Conservation (phyloP, 2,888 invertebrate species). For the Plebejus melissa region DNA sequence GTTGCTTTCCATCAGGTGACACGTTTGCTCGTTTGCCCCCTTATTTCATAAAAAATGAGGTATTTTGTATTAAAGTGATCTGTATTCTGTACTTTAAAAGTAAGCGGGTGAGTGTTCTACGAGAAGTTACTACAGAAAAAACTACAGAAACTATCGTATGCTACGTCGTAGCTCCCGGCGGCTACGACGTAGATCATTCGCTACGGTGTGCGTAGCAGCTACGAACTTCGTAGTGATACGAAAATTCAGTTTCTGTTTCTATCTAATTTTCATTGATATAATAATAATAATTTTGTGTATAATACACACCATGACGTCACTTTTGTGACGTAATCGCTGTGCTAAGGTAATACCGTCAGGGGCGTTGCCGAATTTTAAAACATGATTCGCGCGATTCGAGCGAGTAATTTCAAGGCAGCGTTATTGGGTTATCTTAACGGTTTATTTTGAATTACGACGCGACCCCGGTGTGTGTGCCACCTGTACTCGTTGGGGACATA, state of each 20-base stretch:
- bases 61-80: background rate
- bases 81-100: background rate
- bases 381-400: background rate
- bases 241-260: background rate
- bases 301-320: background rate
- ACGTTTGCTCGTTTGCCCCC: too few species aligned
- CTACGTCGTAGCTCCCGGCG: background rate
- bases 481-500: background rate
- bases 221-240: background rate
- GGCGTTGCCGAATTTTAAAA: background rate
- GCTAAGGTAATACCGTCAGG: background rate
- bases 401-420: background rate
- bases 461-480: background rate
- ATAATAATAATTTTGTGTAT: background rate
- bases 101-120: background rate
- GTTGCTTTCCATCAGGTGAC: too few species aligned
- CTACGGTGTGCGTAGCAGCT: background rate
- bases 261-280: background rate
- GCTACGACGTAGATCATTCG: background rate
- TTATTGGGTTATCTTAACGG: background rate
- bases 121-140: background rate
- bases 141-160: background rate
- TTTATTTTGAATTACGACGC: background rate
- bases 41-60: background rate
- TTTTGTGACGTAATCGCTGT: background rate